Evolutionary conservation across 2,888 invertebrate species (phyloP).

Genomic region (Stomorhina lunata): DNA sequence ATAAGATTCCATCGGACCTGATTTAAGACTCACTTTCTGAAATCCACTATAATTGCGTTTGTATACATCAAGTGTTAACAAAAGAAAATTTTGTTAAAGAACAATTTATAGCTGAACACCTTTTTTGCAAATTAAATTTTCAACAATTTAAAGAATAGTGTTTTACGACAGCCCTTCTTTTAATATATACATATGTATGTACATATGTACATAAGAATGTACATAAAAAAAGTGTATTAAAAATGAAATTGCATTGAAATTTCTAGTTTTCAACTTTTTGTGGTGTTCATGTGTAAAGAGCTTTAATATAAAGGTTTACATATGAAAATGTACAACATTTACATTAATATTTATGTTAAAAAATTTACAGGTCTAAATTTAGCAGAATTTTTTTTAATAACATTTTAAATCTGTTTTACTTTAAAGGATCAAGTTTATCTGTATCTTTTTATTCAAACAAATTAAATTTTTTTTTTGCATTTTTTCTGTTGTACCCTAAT

Average conservation of each 20-base stretch:
- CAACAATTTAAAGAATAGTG: not conserved
- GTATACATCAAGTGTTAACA: not conserved
- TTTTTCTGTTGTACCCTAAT: too few relatives aligned
- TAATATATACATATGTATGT: too few relatives aligned
- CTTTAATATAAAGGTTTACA: not conserved
- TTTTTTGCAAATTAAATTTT: constrained; percentile 32
- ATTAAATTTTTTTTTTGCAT: too few relatives aligned
- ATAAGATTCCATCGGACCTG: not conserved
- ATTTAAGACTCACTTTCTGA: constrained; percentile 11
- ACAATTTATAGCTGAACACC: constrained; percentile 46
- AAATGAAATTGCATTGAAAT: not conserved
- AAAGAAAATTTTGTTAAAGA: constrained; percentile 11
- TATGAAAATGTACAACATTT: too few relatives aligned
- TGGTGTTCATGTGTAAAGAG: constrained; percentile 1
- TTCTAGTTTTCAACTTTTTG: not conserved
- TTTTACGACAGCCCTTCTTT: not conserved
- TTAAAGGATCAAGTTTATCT: too few relatives aligned
- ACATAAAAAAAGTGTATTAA: not conserved
- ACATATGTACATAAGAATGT: too few relatives aligned
- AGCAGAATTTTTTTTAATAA: too few relatives aligned
- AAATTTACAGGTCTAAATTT: too few relatives aligned
- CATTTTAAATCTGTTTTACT: too few relatives aligned
- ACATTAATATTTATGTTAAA: too few relatives aligned
- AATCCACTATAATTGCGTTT: not conserved
- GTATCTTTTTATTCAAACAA: too few relatives aligned